These are phyloP conservation scores for Australoheros facetus DNA, from an alignment of 2,797 vertebrate species.

Conservation along the genomic window DNA sequence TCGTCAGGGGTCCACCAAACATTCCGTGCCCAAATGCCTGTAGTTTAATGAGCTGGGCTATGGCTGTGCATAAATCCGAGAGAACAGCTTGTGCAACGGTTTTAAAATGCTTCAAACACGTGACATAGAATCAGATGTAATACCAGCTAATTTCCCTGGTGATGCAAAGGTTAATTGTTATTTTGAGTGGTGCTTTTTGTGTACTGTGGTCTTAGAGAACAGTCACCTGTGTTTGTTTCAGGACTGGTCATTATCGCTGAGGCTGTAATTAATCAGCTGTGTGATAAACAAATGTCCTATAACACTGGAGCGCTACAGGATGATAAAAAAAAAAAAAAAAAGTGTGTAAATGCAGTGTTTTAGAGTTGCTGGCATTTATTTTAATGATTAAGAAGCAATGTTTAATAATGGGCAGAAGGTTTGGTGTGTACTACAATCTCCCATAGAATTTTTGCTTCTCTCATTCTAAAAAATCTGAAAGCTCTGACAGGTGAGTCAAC, in stretches of 20 bases:
- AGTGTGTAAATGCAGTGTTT: background rate
- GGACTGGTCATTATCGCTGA: conserved; percentile 1
- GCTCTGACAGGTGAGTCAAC: background rate
- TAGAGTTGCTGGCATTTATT: background rate
- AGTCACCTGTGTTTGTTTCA: background rate
- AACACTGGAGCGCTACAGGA: background rate
- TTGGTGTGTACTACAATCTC: background rate
- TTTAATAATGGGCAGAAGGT: background rate
- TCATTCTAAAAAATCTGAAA: background rate
- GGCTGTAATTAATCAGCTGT: conserved; percentile 7
- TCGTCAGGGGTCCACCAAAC: background rate
- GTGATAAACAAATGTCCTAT: background rate
- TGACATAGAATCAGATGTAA: conserved; percentile 1
- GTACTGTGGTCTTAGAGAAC: background rate
- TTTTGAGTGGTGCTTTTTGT: background rate
- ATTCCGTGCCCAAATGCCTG: background rate
- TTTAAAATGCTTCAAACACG: conserved; percentile 9
- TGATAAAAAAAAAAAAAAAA: conserved; percentile 4
- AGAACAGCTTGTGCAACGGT: background rate
- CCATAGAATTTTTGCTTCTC: background rate
- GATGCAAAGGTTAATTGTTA: conserved; percentile 16
- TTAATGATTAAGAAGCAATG: background rate
- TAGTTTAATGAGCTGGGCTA: background rate
- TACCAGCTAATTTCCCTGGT: background rate
- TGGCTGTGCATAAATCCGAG: background rate